Percentiles rank a stretch among this genome's conserved stretches.
Evolutionary conservation across 2,797 vertebrate genomes (phyloP).

Genomic region (Bradypodion pumilum): DNA sequence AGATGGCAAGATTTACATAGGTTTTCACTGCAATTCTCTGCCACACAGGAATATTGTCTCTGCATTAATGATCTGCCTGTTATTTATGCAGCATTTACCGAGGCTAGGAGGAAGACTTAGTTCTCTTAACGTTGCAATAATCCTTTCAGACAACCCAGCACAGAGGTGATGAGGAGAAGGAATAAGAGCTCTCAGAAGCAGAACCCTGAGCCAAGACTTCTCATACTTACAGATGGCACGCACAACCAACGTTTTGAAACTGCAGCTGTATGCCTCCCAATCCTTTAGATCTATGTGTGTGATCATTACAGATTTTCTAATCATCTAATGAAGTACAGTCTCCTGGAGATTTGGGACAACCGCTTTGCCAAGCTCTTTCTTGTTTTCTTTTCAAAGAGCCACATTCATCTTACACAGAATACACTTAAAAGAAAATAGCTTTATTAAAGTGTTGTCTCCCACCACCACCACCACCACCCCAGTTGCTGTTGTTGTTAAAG

Average conservation of each 20-base stretch:
- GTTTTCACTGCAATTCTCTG: slow-evolving; percentile 9
- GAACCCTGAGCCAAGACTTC: slow-evolving; percentile 66
- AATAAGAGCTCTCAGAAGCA: slow-evolving; percentile 56
- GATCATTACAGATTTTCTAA: slow-evolving; percentile 68
- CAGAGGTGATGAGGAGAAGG: slow-evolving; percentile 54
- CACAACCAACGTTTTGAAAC: slow-evolving; percentile 59
- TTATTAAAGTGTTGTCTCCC: slow-evolving; percentile 23
- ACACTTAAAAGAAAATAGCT: slow-evolving; percentile 52
- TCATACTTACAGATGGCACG: slow-evolving; percentile 74
- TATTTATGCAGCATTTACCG: slow-evolving; percentile 21
- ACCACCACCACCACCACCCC: too few species aligned
- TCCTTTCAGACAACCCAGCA: slow-evolving; percentile 56
- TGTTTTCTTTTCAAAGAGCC: slow-evolving; percentile 57
- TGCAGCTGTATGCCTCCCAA: slow-evolving; percentile 67
- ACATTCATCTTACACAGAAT: slow-evolving; percentile 48
- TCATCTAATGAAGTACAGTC: slow-evolving; percentile 64
- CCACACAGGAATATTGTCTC: slow-evolving; percentile 21
- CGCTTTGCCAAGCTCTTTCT: slow-evolving; percentile 38
- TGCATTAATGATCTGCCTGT: slow-evolving; percentile 35
- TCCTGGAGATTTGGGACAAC: slow-evolving; percentile 60
- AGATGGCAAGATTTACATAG: slow-evolving; percentile 36
- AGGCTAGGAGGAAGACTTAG: slow-evolving; percentile 35
- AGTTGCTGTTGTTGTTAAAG: background rate
- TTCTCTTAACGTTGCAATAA: slow-evolving; percentile 60
- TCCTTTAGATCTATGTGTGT: slow-evolving; percentile 77